Conservation (phyloP, 2,797 vertebrate genomes). For the Eulemur mongoz region DNA sequence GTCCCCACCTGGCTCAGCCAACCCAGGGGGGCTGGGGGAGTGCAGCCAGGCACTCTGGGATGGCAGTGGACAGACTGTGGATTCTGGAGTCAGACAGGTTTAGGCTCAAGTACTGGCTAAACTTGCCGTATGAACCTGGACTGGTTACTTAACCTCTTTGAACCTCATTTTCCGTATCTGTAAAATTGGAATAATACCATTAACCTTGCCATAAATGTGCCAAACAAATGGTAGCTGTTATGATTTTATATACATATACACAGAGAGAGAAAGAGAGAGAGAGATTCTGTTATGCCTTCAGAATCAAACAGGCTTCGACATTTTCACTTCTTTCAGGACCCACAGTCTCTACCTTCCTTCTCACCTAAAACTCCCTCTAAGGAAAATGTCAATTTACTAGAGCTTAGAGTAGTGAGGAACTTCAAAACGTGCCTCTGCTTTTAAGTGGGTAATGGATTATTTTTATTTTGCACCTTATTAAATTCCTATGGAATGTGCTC, state of each 20-base stretch:
- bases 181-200: background rate
- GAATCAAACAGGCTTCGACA: constrained; percentile 27
- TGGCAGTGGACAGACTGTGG: background rate
- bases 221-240: background rate
- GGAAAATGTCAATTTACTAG: constrained; percentile 25
- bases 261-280: background rate
- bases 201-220: background rate
- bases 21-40: too few relatives aligned
- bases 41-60: background rate
- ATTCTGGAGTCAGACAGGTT: background rate
- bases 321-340: background rate
- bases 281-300: background rate
- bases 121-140: background rate
- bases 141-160: background rate
- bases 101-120: background rate
- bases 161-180: background rate
- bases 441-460: constrained; percentile 27
- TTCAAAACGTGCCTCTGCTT: constrained; percentile 42
- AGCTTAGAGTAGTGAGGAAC: background rate
- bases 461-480: constrained; percentile 59
- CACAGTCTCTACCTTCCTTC: background rate
- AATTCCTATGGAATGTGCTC: constrained; percentile 43
- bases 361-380: background rate
- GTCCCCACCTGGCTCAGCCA: background rate
- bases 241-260: background rate